Evolutionary conservation across 1,140 invertebrate species (phyloP).

Genomic region (Lepidostoma basale): DNA sequence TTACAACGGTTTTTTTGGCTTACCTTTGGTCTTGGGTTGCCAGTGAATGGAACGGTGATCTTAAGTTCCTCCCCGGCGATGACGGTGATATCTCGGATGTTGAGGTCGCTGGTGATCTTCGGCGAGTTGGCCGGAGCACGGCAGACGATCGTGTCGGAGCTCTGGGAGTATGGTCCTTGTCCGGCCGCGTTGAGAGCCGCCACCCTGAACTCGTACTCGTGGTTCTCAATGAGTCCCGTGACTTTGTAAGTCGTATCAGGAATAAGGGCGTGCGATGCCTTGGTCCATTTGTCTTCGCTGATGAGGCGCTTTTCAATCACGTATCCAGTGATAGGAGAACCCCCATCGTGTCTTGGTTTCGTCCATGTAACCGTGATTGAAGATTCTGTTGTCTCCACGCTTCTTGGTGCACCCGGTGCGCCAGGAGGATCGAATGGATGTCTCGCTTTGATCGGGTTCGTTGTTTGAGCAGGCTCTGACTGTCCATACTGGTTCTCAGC

Average conservation of each 20-base stretch:
- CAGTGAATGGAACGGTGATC: conserved; percentile 91
- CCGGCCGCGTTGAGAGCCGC: conserved; percentile 95
- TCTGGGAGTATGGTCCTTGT: conserved; percentile 88
- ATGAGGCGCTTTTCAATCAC: conserved; percentile 90
- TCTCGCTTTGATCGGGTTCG: conserved; percentile 88
- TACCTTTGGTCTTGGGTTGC: conserved; percentile 85
- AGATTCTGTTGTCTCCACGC: conserved; percentile 88
- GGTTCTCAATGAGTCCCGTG: conserved; percentile 89
- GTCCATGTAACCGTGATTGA: conserved; percentile 94
- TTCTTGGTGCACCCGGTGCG: conserved; percentile 84
- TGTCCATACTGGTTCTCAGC: conserved; percentile 97
- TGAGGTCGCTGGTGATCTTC: conserved; percentile 91
- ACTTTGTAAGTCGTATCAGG: conserved; percentile 83
- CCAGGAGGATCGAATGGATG: conserved; percentile 96
- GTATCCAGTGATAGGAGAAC: conserved; percentile 89
- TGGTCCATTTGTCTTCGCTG: conserved; percentile 90
- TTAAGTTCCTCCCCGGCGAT: conserved; percentile 95
- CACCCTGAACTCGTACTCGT: conserved; percentile 97
- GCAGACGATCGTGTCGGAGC: conserved; percentile 89
- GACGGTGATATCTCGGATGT: conserved; percentile 92
- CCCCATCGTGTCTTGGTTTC: conserved; percentile 92
- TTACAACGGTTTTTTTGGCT: no score
- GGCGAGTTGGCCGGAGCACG: conserved; percentile 85
- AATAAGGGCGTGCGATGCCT: conserved; percentile 82
- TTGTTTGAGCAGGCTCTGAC: conserved; percentile 88